A percentile compares a stretch with the other conserved stretches of the same genome.
Conservation (phyloP, 1,140 invertebrate species). For the Euura lappo region DNA sequence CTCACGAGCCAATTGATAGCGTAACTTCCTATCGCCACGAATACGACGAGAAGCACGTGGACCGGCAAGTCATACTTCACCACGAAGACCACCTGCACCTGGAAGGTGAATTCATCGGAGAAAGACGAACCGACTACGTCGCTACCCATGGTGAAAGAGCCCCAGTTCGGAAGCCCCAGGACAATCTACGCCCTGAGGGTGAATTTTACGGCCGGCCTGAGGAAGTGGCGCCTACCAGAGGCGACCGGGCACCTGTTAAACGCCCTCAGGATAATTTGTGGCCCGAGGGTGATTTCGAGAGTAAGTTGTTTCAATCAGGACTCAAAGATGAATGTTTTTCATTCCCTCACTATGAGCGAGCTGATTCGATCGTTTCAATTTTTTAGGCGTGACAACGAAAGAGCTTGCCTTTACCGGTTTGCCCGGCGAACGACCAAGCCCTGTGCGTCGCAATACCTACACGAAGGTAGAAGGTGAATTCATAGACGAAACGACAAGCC, state of each 20-base stretch:
- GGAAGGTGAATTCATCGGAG: conserved; percentile 63
- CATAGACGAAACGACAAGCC: conserved; percentile 69
- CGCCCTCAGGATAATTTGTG: conserved; percentile 52
- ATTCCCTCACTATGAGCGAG: background rate
- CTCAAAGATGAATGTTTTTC: background rate
- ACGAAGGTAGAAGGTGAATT: conserved; percentile 80
- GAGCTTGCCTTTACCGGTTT: conserved; percentile 72
- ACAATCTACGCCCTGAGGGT: conserved; percentile 60
- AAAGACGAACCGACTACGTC: conserved; percentile 55
- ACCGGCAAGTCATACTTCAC: conserved; percentile 48
- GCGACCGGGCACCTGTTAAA: conserved; percentile 40
- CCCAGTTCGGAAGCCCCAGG: conserved; percentile 53
- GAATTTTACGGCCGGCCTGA: conserved; percentile 62
- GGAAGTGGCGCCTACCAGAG: conserved; percentile 33
- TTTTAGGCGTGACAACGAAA: conserved; percentile 68
- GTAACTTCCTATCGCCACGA: conserved; percentile 70
- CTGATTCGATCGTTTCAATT: conserved; percentile 36
- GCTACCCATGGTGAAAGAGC: conserved; percentile 55
- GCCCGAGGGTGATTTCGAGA: conserved; percentile 59
- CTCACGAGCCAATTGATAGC: conserved; percentile 59
- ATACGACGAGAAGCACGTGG: conserved; percentile 70
- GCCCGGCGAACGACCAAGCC: conserved; percentile 68
- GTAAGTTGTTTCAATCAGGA: conserved; percentile 25
- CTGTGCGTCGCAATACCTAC: conserved; percentile 81
- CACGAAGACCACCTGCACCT: conserved; percentile 63